A percentile compares a stretch with the other conserved stretches of the same genome.
Conservation (phyloP, 2,797 vertebrate species). For the Betta splendens region DNA sequence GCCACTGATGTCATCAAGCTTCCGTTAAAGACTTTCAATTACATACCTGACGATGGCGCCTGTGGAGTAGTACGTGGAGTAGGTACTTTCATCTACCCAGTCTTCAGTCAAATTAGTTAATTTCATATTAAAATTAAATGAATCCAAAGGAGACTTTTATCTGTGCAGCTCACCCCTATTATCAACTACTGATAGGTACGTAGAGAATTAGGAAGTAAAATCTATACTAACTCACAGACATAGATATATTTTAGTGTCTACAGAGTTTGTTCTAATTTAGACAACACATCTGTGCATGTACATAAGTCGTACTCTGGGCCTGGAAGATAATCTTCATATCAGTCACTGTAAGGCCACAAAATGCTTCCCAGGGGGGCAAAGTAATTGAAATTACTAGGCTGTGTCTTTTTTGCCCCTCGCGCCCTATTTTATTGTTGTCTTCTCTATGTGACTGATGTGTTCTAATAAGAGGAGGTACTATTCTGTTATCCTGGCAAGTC, state of each 20-base stretch:
- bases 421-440: neutral
- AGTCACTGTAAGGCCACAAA: neutral
- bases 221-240: neutral
- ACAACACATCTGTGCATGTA: neutral
- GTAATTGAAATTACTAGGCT: neutral
- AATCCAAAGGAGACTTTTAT: neutral
- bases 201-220: neutral
- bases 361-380: neutral
- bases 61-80: neutral
- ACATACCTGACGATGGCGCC: neutral
- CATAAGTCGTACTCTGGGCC: neutral
- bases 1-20: neutral
- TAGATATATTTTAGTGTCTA: neutral
- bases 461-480: neutral
- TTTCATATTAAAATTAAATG: constrained; percentile 11
- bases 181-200: neutral
- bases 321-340: neutral
- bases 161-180: neutral
- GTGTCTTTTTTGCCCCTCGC: neutral
- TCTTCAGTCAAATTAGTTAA: neutral
- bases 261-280: neutral
- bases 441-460: neutral
- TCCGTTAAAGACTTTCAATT: neutral
- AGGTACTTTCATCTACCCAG: neutral
- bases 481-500: neutral